Base-by-base conservation (phyloP, 2,113 vertebrate genomes). In the Cephalopterus ornatus region DNA sequence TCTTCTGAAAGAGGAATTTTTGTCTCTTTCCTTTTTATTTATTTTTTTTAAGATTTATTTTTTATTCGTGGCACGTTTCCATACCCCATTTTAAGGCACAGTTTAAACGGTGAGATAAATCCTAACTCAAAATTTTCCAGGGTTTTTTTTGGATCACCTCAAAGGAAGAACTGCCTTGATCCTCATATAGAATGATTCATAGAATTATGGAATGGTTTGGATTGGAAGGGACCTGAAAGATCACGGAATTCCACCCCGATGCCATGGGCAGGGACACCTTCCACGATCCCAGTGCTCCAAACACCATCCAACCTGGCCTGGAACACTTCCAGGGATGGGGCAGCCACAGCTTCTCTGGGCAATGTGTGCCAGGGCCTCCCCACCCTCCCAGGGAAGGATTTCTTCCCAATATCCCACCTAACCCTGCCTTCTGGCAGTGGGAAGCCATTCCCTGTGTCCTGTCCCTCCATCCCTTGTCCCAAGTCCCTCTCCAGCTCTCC, bases 231-330 rank as follows among this genome's bases (percentile, higher is more conserved):
- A n/a, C 20, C 20, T 53, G 7, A 6, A 10, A 75, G 16, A 30
- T 26, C 37, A 52, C 2, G 24, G 7, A 9, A 5, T 52, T 67
- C 28, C 28, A 30, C 1, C 22, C 1, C 22, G 6, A 12, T 67
- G 30, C 16, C 49, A 32, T 32, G 35, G 33, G 9, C 26, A 72
- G 35, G 30, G 44, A 44, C 22, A 28, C 5, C 4, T 61, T 7
- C 28, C 24, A 22, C n/a, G 10, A 1, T 7, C 16, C n/a, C 24
- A 68, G 46, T 53, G n/a, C 28, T 75, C 44, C 22, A 58, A 66
- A 5, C 8, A 4, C 6, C 0, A 0, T 81, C 44, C 61, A 82
- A 1, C 5, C 33, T 46, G 65, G 23, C 23, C 47, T 11, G 19
- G 74, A 2, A 55, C 56, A 39, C 10, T 75, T 39, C 12, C 44